Percentiles rank a stretch among this genome's conserved stretches.
Evolutionary conservation across 2,797 vertebrate species (phyloP).

Genomic region (Kryptolebias ocellatus): DNA sequence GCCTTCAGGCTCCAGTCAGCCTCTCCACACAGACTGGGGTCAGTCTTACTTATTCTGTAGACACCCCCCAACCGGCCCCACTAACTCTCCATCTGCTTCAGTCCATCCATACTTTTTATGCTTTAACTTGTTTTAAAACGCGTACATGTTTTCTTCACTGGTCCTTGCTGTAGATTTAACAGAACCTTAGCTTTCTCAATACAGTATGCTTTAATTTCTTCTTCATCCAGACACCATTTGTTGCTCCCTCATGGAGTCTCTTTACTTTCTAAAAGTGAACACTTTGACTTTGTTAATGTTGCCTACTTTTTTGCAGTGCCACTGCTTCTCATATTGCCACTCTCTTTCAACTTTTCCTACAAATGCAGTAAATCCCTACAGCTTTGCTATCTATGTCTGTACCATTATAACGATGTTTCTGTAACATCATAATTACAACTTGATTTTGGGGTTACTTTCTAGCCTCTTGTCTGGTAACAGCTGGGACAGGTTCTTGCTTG

Average conservation of each 20-base stretch:
- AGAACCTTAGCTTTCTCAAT: background rate
- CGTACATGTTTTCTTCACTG: background rate
- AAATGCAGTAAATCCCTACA: too few species aligned
- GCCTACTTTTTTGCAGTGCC: constrained; percentile 41
- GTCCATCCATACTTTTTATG: constrained; percentile 34
- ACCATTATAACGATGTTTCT: too few species aligned
- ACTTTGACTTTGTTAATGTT: constrained; percentile 24
- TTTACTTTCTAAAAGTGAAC: constrained; percentile 34
- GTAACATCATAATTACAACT: too few species aligned
- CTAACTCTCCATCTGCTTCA: constrained; percentile 51
- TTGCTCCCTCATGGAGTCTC: background rate
- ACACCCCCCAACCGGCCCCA: constrained; percentile 1
- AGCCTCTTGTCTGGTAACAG: too few species aligned
- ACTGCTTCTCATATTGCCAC: constrained; percentile 16
- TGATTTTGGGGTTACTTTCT: too few species aligned
- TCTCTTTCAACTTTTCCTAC: background rate
- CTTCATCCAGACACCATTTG: background rate
- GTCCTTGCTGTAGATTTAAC: too few species aligned
- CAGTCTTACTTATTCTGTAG: constrained; percentile 48
- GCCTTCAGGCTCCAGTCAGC: constrained; percentile 85
- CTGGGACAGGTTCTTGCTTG: too few species aligned
- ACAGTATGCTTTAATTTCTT: background rate
- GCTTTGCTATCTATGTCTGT: too few species aligned
- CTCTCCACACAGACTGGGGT: constrained; percentile 58
- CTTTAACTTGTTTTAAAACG: constrained; percentile 7